phyloP scores from a whole-genome alignment of 2,797 vertebrate species.

The Acanthurus leucopareius region DNA sequence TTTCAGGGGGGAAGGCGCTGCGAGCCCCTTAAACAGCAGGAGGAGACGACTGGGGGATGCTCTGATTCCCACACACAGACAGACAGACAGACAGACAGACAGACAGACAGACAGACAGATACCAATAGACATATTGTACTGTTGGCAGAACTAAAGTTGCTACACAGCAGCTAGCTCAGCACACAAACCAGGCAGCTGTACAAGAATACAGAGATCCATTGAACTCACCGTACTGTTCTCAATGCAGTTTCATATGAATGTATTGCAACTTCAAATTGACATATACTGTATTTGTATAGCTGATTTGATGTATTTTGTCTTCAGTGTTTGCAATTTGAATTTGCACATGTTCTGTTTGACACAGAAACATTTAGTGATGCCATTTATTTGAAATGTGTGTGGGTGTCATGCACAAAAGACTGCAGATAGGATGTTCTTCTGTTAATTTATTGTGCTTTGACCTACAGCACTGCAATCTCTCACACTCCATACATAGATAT shows the following conservation, averaged over 20 bases:
- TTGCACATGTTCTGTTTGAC: constrained; percentile 66
- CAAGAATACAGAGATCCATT: constrained; percentile 51
- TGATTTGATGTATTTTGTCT: constrained; percentile 26
- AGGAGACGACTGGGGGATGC: constrained; percentile 85
- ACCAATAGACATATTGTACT: constrained; percentile 23
- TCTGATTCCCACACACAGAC: constrained; percentile 58
- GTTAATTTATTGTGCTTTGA: constrained; percentile 25
- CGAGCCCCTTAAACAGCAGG: constrained; percentile 95
- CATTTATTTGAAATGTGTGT: constrained; percentile 32
- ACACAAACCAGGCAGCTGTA: constrained; percentile 76
- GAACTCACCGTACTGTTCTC: constrained; percentile 70
- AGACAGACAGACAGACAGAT: constrained; percentile 15
- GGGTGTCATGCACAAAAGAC: constrained; percentile 16
- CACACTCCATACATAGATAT: background rate
- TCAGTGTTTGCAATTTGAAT: constrained; percentile 30
- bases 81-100: constrained; percentile 27
- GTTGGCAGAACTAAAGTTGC: constrained; percentile 24
- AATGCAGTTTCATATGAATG: constrained; percentile 68
- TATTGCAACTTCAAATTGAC: constrained; percentile 29
- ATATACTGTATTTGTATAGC: constrained; percentile 17
- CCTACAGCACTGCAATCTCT: background rate
- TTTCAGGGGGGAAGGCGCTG: constrained; percentile 96
- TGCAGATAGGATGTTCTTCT: constrained; percentile 7
- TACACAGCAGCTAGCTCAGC: constrained; percentile 43
- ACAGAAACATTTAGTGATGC: constrained; percentile 36